phyloP scores from a whole-genome alignment of 1,140 invertebrate species.

The Nasonia longicornis region DNA sequence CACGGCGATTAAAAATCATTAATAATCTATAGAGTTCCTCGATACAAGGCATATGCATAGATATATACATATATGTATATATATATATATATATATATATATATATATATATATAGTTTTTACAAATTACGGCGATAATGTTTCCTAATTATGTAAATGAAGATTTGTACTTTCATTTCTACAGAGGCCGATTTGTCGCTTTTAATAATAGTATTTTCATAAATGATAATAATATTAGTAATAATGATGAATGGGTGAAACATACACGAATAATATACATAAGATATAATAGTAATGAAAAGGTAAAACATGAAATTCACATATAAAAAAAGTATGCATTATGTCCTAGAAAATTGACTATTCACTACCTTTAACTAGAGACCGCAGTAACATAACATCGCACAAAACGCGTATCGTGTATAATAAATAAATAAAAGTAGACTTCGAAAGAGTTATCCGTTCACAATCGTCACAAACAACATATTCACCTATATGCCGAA shows the following conservation, averaged over 20 bases:
- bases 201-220: background rate
- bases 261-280: background rate
- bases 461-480: conserved; percentile 44
- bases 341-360: conserved; percentile 34
- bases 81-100: conserved; percentile 25
- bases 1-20: conserved; percentile 16
- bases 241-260: background rate
- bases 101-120: conserved; percentile 31
- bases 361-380: conserved; percentile 25
- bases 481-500: background rate
- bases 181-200: conserved; percentile 38
- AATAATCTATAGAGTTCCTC: conserved; percentile 38
- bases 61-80: conserved; percentile 31
- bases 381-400: background rate
- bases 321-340: conserved; percentile 31
- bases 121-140: conserved; percentile 37
- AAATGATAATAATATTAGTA: conserved; percentile 24
- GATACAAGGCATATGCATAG: conserved; percentile 1
- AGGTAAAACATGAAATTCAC: conserved; percentile 35
- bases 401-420: conserved; percentile 17
- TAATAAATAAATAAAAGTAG: conserved; percentile 49
- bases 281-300: conserved; percentile 22
- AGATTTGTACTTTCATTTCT: conserved; percentile 47
- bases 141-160: conserved; percentile 40
- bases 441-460: conserved; percentile 31